Evolutionary conservation across 2,113 vertebrate species (phyloP).

Genomic region (Hydrolagus affinis): DNA sequence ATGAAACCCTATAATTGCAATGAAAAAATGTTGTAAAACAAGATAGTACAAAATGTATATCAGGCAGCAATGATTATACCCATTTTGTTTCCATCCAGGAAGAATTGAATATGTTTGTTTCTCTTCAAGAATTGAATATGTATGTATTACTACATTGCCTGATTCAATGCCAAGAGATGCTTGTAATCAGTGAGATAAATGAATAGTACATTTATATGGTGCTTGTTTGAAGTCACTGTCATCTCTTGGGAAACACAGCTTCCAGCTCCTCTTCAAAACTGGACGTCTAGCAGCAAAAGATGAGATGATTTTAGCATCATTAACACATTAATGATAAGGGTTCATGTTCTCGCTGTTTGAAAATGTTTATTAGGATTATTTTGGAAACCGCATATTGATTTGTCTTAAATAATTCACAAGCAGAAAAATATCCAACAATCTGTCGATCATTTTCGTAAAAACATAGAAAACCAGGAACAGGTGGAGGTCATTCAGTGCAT

Average conservation of each 20-base stretch:
- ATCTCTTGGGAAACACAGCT: background rate
- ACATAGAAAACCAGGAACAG: too few relatives aligned
- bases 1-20: conserved; percentile 14
- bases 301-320: background rate
- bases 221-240: background rate
- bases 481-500: too few relatives aligned
- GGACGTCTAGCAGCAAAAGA: background rate
- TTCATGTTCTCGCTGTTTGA: background rate
- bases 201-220: too few relatives aligned
- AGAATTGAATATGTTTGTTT: background rate
- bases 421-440: too few relatives aligned
- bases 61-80: background rate
- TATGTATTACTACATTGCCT: background rate
- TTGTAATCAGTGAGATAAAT: too few relatives aligned
- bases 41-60: background rate
- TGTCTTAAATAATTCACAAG: too few relatives aligned
- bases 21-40: conserved; percentile 22
- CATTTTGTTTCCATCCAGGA: background rate
- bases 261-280: background rate
- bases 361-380: background rate
- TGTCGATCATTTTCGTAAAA: too few relatives aligned
- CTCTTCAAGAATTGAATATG: background rate
- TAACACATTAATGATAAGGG: background rate
- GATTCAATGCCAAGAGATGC: too few relatives aligned
- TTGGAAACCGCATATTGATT: background rate